These are phyloP conservation scores for Homalodisca vitripennis DNA, from an alignment of 1,140 invertebrate species.

Conservation along the genomic window DNA sequence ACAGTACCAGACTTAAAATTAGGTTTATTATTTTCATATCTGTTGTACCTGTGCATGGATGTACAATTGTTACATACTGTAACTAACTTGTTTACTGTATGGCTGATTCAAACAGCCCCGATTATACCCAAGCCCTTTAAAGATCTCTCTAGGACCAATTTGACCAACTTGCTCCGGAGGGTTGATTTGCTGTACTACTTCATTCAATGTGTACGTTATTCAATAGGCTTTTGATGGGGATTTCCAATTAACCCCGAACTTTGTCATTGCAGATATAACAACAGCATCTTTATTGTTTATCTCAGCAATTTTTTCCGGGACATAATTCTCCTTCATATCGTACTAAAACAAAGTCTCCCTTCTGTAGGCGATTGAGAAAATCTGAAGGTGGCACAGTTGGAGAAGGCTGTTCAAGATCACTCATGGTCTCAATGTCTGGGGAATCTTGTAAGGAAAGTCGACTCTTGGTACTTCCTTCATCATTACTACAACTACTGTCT, in stretches of 20 bases:
- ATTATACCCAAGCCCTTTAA: neutral
- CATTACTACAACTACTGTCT: too few relatives aligned
- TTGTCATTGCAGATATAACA: neutral
- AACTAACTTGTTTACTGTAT: too few relatives aligned
- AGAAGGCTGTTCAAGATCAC: neutral
- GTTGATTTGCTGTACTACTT: neutral
- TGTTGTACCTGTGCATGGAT: too few relatives aligned
- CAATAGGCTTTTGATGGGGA: neutral
- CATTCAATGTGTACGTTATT: neutral
- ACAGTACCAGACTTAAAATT: too few relatives aligned
- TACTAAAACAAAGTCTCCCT: neutral
- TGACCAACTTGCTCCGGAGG: neutral
- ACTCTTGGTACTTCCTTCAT: neutral
- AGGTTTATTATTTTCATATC: too few relatives aligned
- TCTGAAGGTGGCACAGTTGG: neutral
- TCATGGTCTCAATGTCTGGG: neutral
- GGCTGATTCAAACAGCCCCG: too few relatives aligned
- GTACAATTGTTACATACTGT: too few relatives aligned
- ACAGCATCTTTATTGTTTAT: neutral
- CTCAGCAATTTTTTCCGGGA: neutral
- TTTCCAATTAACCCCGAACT: neutral
- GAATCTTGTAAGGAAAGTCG: neutral
- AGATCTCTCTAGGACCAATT: neutral
- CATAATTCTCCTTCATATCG: neutral
- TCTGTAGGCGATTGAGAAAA: neutral